Conservation (phyloP, 2,113 vertebrate species). For the Gymnobelideus leadbeateri region DNA sequence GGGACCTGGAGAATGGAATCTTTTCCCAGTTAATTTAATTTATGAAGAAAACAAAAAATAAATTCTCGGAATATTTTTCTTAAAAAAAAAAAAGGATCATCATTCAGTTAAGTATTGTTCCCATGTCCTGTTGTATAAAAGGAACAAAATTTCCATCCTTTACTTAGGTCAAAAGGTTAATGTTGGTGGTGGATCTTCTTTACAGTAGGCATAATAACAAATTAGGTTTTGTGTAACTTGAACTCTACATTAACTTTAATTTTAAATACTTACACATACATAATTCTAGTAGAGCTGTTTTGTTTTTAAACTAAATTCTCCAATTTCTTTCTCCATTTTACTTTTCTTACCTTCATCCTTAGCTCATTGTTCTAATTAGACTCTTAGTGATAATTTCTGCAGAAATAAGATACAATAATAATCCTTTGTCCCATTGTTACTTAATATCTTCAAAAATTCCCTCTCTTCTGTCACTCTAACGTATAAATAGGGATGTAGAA, state of each 20-base stretch:
- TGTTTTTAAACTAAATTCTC: neutral
- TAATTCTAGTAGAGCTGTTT: neutral
- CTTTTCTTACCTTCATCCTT: conserved; percentile 45
- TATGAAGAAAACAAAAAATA: conserved; percentile 81
- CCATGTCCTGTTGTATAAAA: conserved; percentile 77
- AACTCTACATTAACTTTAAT: conserved; percentile 66
- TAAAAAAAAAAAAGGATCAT: conserved; percentile 70
- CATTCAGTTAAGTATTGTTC: conserved; percentile 77
- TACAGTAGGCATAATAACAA: conserved; percentile 77
- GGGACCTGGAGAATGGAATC: conserved; percentile 6
- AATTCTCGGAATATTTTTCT: conserved; percentile 83
- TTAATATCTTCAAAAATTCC: neutral
- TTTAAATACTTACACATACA: conserved; percentile 7
- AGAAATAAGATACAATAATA: conserved; percentile 51
- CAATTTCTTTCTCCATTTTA: neutral
- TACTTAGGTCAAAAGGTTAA: conserved; percentile 80
- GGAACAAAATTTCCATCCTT: conserved; percentile 82
- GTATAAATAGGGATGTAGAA: neutral
- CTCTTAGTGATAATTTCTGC: conserved; percentile 54
- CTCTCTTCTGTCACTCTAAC: neutral
- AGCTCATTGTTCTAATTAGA: conserved; percentile 29
- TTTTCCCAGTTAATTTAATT: conserved; percentile 83
- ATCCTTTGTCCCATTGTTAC: conserved; percentile 10
- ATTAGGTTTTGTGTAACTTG: conserved; percentile 78
- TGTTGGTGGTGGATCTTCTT: conserved; percentile 80